Percentiles rank a stretch among this genome's conserved stretches.
These are phyloP conservation scores for Melanchra persicariae DNA, from an alignment of 2,888 invertebrate genomes.

Conservation along the genomic window DNA sequence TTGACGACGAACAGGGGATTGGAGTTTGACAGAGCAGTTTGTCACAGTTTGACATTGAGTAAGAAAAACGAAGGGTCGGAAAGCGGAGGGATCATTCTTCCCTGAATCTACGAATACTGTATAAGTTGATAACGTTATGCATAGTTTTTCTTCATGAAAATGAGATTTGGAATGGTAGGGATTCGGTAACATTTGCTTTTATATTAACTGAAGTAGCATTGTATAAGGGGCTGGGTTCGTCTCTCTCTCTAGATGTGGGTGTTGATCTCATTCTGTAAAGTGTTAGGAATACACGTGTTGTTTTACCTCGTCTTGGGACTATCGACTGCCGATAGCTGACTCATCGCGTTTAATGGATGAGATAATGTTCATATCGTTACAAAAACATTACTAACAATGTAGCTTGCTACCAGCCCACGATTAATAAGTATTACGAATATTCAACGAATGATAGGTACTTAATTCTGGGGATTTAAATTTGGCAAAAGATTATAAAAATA, in stretches of 20 bases:
- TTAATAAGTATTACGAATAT: not conserved
- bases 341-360: slow-evolving; percentile 9
- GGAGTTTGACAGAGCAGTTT: slow-evolving; percentile 41
- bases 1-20: slow-evolving; percentile 29
- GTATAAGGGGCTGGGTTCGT: not conserved
- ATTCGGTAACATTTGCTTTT: slow-evolving; percentile 10
- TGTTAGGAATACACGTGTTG: not conserved
- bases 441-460: not conserved
- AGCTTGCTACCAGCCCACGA: not conserved
- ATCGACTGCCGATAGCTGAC: slow-evolving; percentile 1
- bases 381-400: not conserved
- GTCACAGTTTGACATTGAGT: slow-evolving; percentile 42
- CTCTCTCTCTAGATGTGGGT: not conserved
- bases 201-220: slow-evolving; percentile 23
- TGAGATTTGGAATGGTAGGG: slow-evolving; percentile 10
- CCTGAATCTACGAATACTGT: not conserved
- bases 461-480: not conserved
- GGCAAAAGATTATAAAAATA: not conserved
- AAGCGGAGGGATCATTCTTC: slow-evolving; percentile 22
- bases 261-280: slow-evolving; percentile 21
- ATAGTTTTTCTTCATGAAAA: slow-evolving; percentile 35
- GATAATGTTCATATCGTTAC: slow-evolving; percentile 5
- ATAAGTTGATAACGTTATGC: slow-evolving; percentile 24
- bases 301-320: not conserved
- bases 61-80: slow-evolving; percentile 42